Base-by-base conservation (phyloP, 2,113 vertebrate genomes). In the Sander vitreus region DNA sequence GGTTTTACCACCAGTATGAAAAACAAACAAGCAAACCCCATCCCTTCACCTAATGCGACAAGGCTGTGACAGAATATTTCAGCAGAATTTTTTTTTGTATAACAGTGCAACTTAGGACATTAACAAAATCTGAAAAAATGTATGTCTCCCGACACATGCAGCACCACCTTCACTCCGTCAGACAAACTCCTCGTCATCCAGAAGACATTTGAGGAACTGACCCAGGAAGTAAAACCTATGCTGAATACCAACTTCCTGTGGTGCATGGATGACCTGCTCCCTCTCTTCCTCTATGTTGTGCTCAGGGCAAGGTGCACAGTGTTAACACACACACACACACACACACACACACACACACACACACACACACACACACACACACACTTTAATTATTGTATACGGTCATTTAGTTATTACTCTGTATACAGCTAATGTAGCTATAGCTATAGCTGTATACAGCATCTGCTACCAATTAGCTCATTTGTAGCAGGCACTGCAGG, bases 211-310 rank as follows among this genome's bases (percentile, higher is more conserved):
- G 97, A 98, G 91, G 97, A 99, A 88, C 95, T 99, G 86, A 99
- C 96, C 6, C 97, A 97, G 95, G 97, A 96, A 58, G 96, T 98
- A 1, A 96, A 97, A 79, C 95, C 95, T 0, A 92, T 95, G 39
- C 93, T 97, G 78, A 95, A 96, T 43, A 93, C 94, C 68, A 95
- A 96, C 87, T 99, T 98, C 90, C 84, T 99, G 75, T 99, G 97
- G 98, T 98, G 97, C 88, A 99, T 99, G 98, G 98, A 99, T 77
- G 98, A 99, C 85, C 95, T 99, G 75, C 97, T 99, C 85, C 98
- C 98, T 2, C 97, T 99, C 76, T 99, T 98, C 93, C 95, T 99
- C n/a, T 99, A 98, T 18, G 96, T 99, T 90, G 98, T 99, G 81
- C 94, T 99, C 45, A 96, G 98, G 88, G 97, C 98, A 62, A 97